These are phyloP conservation scores for Actias luna DNA, from an alignment of 2,888 invertebrate species.

Conservation along the genomic window DNA sequence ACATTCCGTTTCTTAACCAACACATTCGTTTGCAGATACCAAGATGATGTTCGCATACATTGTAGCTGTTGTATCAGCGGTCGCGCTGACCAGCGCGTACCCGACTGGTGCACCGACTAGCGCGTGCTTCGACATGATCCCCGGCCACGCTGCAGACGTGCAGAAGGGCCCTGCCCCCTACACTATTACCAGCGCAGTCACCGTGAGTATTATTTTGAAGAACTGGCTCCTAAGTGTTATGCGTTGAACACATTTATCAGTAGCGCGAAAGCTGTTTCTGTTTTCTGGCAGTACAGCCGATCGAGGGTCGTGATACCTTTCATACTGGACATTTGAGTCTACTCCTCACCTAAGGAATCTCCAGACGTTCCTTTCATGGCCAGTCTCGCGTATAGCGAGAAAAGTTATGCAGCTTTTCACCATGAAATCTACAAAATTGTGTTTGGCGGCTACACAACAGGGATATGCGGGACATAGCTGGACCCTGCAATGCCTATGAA, in stretches of 20 bases:
- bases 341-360: too few relatives aligned
- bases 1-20: too few relatives aligned
- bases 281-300: too few relatives aligned
- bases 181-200: slow-evolving; percentile 68
- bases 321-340: too few relatives aligned
- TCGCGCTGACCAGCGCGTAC: slow-evolving; percentile 54
- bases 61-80: slow-evolving; percentile 16
- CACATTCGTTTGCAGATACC: not conserved
- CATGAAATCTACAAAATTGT: too few relatives aligned
- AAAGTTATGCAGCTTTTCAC: too few relatives aligned
- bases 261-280: not conserved
- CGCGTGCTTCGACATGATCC: slow-evolving; percentile 85
- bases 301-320: too few relatives aligned
- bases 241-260: not conserved
- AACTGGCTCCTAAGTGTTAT: not conserved
- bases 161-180: slow-evolving; percentile 83
- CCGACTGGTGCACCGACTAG: slow-evolving; percentile 84
- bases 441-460: too few relatives aligned
- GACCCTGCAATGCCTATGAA: too few relatives aligned
- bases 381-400: too few relatives aligned
- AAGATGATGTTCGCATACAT: slow-evolving; percentile 14
- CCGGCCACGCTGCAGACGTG: slow-evolving; percentile 83
- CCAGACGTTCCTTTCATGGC: too few relatives aligned
- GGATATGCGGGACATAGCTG: too few relatives aligned
- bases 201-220: slow-evolving; percentile 40